phyloP scores from a whole-genome alignment of 2,797 vertebrate species.

The Crax fasciolata region DNA sequence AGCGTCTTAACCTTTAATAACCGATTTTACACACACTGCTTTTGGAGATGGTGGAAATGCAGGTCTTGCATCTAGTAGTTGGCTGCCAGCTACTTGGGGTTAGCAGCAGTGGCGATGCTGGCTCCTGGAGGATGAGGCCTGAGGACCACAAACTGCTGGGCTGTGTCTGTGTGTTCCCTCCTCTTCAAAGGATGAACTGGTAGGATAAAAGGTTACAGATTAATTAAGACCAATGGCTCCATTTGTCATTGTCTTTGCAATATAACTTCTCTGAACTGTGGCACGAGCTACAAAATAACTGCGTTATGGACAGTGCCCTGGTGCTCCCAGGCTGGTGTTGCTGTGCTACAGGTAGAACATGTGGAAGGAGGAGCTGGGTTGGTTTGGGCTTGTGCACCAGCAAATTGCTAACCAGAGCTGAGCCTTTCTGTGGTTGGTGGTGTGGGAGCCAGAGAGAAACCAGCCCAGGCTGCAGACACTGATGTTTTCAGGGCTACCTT shows the following conservation, averaged over 20 bases:
- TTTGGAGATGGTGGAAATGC: neutral
- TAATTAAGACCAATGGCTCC: neutral
- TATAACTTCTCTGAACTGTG: neutral
- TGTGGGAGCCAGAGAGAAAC: neutral
- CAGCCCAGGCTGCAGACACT: neutral
- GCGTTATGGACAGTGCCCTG: rapidly evolving
- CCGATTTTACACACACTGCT: neutral
- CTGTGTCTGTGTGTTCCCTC: neutral
- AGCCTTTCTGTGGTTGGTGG: neutral
- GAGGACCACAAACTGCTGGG: neutral
- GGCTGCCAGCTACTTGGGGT: too few species aligned
- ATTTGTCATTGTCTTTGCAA: neutral
- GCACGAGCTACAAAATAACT: too few species aligned
- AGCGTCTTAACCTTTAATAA: neutral
- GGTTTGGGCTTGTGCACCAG: neutral
- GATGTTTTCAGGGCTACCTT: neutral
- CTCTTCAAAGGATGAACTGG: rapidly evolving
- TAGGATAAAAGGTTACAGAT: neutral
- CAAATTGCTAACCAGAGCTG: neutral
- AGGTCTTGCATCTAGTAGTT: too few species aligned
- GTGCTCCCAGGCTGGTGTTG: rapidly evolving
- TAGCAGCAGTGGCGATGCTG: too few species aligned
- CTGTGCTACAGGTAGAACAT: neutral
- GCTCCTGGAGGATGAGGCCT: neutral
- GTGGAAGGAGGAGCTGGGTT: neutral